These are phyloP conservation scores for Ormyrus thymus DNA, from an alignment of 2,888 invertebrate species.

Conservation along the genomic window DNA sequence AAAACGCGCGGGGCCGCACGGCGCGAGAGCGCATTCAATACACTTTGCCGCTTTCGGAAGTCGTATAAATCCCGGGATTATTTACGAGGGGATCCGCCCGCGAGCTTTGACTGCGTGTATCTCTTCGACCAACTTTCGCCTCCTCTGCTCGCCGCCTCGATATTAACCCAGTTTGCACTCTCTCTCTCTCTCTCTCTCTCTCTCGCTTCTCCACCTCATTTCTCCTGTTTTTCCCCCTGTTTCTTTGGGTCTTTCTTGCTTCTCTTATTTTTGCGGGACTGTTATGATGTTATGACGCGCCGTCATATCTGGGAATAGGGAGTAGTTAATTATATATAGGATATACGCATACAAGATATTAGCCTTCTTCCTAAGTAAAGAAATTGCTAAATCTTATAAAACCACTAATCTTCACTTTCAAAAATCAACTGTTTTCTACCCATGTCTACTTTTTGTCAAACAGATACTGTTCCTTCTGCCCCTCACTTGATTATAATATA, in stretches of 20 bases:
- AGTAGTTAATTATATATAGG: too few species aligned
- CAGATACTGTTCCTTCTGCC: too few species aligned
- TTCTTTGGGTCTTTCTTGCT: background rate
- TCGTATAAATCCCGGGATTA: conserved; percentile 22
- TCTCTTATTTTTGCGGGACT: background rate
- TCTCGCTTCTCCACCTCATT: background rate
- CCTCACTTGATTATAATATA: too few species aligned
- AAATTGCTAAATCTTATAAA: too few species aligned
- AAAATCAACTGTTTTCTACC: too few species aligned
- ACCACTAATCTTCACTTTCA: too few species aligned
- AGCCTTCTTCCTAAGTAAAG: too few species aligned
- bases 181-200: background rate
- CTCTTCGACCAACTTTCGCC: background rate
- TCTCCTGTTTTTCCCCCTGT: background rate
- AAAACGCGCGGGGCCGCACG: background rate
- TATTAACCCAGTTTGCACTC: conserved; percentile 15
- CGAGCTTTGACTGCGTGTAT: background rate
- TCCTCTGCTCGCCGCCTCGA: background rate
- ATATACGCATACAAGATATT: too few species aligned
- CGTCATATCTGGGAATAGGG: too few species aligned
- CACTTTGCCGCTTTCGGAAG: conserved; percentile 14
- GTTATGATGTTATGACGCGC: too few species aligned
- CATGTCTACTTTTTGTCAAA: too few species aligned
- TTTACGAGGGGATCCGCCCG: conserved; percentile 1
- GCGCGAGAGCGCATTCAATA: conserved; percentile 1